Base-by-base conservation (phyloP, 2,888 invertebrate genomes). In the Lapara coniferarum region DNA sequence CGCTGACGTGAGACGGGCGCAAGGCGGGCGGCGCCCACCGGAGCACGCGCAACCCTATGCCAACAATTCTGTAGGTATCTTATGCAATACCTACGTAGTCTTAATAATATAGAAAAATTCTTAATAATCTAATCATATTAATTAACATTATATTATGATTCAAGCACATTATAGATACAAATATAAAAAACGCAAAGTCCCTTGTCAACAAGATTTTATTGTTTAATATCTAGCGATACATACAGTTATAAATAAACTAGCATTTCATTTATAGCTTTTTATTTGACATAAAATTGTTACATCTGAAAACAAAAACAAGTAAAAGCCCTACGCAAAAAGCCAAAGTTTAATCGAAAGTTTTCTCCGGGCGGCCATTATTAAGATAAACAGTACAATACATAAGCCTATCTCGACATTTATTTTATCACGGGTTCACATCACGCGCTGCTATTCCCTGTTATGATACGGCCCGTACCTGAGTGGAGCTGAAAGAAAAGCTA, bases 301-400 rank as follows among this genome's bases (percentile, higher is more conserved):
- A 49, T 14, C 16, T 49, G 56, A 58, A 67, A 69, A 67, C 30
- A 69, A 84, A 82, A 81, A 80, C 76, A 79, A 76, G 73, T 76
- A 78, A 81, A 79, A 49, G 49, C 63, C 46, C 63, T 75, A 77
- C 80, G 80, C 79, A 79, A 77, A 82, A 86, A 87, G 77, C 81
- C 81, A 78, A 88, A 89, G 86, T 91, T 90, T 90, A 91, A 93
- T 91, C 89, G 89, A 90, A 92, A 91, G 88, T 93, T 93, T 91
- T 88, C 93, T 93, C 93, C 84, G 79, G 86, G 86, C 85, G 86
- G 90, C 93, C 92, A 93, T 93, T 93, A 93, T 93, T 90, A 93
- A 93, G 93, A 93, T 92, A 93, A 93, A 93, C 92, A 93, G 93
- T 92, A 93, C 93, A 93, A 93, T 93, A 93, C 93, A 93, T 93